Base-by-base conservation (phyloP, 2,888 invertebrate species). In the Polymixis flavicincta region DNA sequence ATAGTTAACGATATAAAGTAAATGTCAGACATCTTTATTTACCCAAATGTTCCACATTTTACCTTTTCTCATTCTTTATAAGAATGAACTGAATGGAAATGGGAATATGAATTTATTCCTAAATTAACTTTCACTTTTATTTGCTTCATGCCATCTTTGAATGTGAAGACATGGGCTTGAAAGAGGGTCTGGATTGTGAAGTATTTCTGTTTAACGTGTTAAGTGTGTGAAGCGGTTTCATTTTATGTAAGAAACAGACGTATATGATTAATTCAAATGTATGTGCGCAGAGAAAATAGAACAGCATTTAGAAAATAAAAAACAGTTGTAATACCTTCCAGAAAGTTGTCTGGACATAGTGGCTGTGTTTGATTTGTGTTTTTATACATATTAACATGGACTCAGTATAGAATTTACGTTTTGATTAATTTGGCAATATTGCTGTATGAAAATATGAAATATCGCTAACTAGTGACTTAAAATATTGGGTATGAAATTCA, bases 21-120 rank as follows among this genome's bases (percentile, higher is more conserved):
- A 50, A 80, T 45, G 25, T 50, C 60, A 42, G 65, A 50, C 54
- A 32, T 72, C 25, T 63, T 67, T 64, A 64, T 59, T 64, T 81
- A 48, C 37, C 22, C 28, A 45, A 69, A n/a, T 66, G 42, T 14
- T 13, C 3, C 25, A 45, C 17, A 78, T 68, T 67, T 60, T n/a
- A 65, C 55, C 45, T 61, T 74, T 80, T 82, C 13, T 17, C 37
- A 32, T 59, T 54, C 22, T 50, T 67, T 67, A 32, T 42, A 42
- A 25, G 25, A 54, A 64, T 50, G 52, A 70, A 82, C 28, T 54
- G 67, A 45, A 57, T 63, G 52, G 22, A 65, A 65, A 77, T 48
- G 8, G 14, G 8, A 54, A 45, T 68, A 52, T 48, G 54, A 67
- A 45, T 71, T 76, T 54, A 9, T 63, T 52, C 25, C 17, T 25